Conservation (phyloP, 2,113 vertebrate genomes). For the Sporophila hypoxantha region DNA sequence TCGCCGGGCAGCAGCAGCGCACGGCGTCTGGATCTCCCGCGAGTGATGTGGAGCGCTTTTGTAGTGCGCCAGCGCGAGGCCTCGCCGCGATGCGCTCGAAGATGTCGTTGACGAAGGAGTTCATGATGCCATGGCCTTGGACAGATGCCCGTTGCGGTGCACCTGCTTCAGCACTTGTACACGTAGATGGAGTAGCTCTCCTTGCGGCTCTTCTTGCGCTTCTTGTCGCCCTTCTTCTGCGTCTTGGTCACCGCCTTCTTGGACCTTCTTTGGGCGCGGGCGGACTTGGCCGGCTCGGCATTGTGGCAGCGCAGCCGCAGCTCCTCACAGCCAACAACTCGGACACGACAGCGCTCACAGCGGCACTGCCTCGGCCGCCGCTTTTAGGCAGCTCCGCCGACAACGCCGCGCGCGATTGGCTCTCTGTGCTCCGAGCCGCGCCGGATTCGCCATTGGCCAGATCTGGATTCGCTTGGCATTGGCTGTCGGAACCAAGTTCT, state of each 20-base stretch:
- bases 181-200: constrained; percentile 74
- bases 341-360: too few relatives aligned
- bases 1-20: constrained; percentile 75
- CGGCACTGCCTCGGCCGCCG: too few relatives aligned
- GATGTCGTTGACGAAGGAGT: constrained; percentile 65
- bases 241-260: constrained; percentile 75
- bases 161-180: constrained; percentile 82
- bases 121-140: constrained; percentile 77
- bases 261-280: neutral
- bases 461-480: too few relatives aligned
- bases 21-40: constrained; percentile 85
- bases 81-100: constrained; percentile 56
- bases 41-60: constrained; percentile 70
- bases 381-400: constrained; percentile 6
- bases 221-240: constrained; percentile 72
- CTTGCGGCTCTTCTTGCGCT: constrained; percentile 67
- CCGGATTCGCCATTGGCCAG: too few relatives aligned
- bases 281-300: too few relatives aligned
- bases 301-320: too few relatives aligned
- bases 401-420: too few relatives aligned
- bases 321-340: too few relatives aligned
- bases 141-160: constrained; percentile 76
- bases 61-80: constrained; percentile 64
- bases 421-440: too few relatives aligned
- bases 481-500: too few relatives aligned